Percentiles rank a stretch among this genome's conserved stretches.
Conservation (phyloP, 2,888 invertebrate species). For the Microplitis deprimator region DNA sequence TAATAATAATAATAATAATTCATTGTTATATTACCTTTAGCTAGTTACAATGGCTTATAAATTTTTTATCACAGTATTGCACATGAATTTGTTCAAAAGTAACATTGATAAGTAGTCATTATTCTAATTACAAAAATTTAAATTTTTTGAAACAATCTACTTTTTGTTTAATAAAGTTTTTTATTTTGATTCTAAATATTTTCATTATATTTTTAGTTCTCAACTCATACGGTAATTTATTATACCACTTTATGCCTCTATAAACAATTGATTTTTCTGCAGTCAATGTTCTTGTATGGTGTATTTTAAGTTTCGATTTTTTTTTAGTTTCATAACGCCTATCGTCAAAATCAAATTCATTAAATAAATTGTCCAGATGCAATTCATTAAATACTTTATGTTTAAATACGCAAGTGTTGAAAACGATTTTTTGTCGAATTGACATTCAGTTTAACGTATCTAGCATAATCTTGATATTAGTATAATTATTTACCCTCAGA, state of each 20-base stretch:
- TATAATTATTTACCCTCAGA: not conserved
- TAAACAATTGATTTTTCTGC: constrained; percentile 13
- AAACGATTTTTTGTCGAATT: not conserved
- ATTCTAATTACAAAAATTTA: no score
- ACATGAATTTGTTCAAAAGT: no score
- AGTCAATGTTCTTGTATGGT: not conserved
- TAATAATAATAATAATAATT: no score
- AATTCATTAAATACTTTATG: not conserved
- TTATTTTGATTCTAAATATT: not conserved
- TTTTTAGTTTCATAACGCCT: not conserved
- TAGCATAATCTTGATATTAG: not conserved
- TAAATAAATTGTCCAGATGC: not conserved
- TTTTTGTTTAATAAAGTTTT: no score
- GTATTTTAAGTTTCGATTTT: not conserved
- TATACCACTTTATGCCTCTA: not conserved
- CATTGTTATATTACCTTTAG: no score
- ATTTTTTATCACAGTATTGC: no score
- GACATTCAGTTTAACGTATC: not conserved
- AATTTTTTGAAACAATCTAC: no score
- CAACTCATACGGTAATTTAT: not conserved
- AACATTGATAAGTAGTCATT: no score
- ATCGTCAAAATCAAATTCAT: not conserved
- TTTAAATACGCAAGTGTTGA: not conserved
- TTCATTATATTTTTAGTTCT: not conserved
- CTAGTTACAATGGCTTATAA: no score